Evolutionary conservation across 2,113 vertebrate species (phyloP).

Genomic region (Otis tarda): DNA sequence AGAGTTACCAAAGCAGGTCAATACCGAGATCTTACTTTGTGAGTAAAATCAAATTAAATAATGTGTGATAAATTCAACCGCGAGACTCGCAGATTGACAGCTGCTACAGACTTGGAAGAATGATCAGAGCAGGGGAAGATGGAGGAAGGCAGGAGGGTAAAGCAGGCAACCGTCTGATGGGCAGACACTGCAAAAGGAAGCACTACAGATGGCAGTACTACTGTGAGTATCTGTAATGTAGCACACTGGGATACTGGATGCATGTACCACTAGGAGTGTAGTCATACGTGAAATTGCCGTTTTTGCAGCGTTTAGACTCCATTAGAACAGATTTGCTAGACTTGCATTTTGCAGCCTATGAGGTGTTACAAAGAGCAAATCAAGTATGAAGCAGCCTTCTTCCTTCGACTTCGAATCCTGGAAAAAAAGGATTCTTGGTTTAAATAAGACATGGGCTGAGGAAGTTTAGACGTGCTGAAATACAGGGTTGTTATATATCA

Average conservation of each 20-base stretch:
- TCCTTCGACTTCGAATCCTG: background rate
- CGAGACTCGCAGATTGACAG: background rate
- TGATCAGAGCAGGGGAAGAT: background rate
- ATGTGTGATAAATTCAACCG: background rate
- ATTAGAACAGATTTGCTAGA: background rate
- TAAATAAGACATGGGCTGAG: background rate
- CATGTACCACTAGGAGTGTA: background rate
- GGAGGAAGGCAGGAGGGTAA: background rate
- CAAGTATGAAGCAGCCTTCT: background rate
- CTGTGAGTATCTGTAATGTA: rapidly evolving
- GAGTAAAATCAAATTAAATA: background rate
- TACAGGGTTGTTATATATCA: background rate
- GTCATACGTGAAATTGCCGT: background rate
- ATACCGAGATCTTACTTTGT: background rate
- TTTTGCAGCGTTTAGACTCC: background rate
- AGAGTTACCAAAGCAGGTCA: background rate
- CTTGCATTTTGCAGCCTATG: background rate
- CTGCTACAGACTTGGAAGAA: background rate
- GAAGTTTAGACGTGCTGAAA: background rate
- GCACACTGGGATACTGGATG: background rate
- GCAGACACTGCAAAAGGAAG: background rate
- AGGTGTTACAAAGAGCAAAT: background rate
- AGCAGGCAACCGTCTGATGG: background rate
- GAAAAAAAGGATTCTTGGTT: background rate
- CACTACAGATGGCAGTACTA: background rate